Evolutionary conservation across 2,113 vertebrate species (phyloP).

Genomic region (Myotis lucifugus): DNA sequence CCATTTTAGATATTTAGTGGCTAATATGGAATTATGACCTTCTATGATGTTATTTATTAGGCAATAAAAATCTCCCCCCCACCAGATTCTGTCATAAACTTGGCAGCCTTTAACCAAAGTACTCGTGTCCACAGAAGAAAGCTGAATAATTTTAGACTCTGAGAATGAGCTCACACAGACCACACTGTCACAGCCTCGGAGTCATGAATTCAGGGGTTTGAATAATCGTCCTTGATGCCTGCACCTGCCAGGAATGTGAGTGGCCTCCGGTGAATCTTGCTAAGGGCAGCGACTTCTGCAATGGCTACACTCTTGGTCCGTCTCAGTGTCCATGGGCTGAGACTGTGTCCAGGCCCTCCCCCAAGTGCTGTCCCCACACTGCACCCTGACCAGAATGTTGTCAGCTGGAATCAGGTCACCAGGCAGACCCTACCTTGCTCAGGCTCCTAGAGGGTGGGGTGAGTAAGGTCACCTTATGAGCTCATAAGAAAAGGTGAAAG

Average conservation of each 20-base stretch:
- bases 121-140: conserved; percentile 31
- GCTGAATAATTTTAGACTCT: not conserved
- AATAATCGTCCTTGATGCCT: not conserved
- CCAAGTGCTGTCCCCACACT: not conserved
- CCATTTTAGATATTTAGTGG: conserved; percentile 44
- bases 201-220: not conserved
- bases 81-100: conserved; percentile 37
- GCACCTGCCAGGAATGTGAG: not conserved
- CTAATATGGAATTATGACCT: conserved; percentile 57
- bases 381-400: not conserved
- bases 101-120: conserved; percentile 63
- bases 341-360: not conserved
- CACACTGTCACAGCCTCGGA: not conserved
- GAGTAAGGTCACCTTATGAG: not conserved
- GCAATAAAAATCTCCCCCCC: conserved; percentile 66
- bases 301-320: not conserved
- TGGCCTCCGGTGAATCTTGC: not conserved
- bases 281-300: not conserved
- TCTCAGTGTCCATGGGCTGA: not conserved
- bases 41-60: conserved; percentile 8
- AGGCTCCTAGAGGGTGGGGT: not conserved
- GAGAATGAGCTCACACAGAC: not conserved
- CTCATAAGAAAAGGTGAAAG: not conserved
- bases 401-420: not conserved
- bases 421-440: not conserved